These are phyloP conservation scores for Geotria australis DNA, from an alignment of 2,797 vertebrate genomes.

Conservation along the genomic window DNA sequence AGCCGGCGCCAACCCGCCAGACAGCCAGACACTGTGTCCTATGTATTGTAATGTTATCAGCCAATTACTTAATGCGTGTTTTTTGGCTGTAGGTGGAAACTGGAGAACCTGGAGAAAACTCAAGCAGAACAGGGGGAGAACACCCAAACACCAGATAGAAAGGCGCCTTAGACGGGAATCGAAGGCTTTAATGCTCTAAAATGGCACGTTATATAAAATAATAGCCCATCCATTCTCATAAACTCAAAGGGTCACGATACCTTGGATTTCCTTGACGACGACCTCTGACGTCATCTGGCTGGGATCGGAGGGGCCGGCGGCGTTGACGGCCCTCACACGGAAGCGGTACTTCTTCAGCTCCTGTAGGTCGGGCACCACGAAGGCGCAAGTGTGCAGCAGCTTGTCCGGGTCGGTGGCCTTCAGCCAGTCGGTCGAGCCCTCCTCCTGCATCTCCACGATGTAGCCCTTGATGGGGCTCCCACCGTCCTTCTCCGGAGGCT, in stretches of 20 bases:
- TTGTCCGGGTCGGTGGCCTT: constrained; percentile 47
- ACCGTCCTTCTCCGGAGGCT: constrained; percentile 57
- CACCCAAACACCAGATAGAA: no score
- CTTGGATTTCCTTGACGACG: constrained; percentile 43
- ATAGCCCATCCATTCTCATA: no score
- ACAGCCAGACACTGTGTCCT: no score
- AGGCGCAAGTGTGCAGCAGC: constrained; percentile 44
- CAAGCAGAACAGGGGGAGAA: no score
- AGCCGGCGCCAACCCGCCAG: no score
- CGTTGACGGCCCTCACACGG: constrained; percentile 78
- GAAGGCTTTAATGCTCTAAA: no score
- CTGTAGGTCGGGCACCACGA: constrained; percentile 49
- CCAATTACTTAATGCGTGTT: no score
- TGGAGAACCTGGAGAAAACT: no score
- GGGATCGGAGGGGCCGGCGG: constrained; percentile 76
- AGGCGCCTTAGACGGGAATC: no score
- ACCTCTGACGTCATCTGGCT: constrained; percentile 58
- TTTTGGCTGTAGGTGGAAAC: no score
- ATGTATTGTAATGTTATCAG: no score
- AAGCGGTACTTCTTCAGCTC: constrained; percentile 67
- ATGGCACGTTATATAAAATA: no score
- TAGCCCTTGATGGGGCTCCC: constrained; percentile 89
- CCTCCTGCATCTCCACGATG: constrained; percentile 78
- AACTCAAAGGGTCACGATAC: constrained; percentile 11
- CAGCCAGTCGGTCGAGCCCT: constrained; percentile 45